phyloP scores from a whole-genome alignment of 92 coral and sea anemone genomes.

The Parazoanthus darwini region DNA sequence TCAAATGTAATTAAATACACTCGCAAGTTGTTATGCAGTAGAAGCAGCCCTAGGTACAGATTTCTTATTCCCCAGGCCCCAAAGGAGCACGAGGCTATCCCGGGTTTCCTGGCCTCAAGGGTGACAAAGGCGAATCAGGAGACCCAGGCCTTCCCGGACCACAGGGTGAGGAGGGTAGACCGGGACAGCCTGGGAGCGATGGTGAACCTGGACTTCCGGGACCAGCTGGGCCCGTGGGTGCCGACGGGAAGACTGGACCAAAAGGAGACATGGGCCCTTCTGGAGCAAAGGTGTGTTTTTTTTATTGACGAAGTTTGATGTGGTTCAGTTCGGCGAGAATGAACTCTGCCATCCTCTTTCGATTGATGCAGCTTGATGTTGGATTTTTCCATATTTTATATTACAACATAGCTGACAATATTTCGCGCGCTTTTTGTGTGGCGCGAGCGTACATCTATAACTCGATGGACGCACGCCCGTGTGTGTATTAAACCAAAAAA shows the following conservation, averaged over 20 bases:
- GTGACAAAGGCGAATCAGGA: slow-evolving; percentile 11
- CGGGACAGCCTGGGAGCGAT: slow-evolving; percentile 22
- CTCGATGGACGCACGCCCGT: too few species aligned
- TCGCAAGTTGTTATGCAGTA: not conserved
- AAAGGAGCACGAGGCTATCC: slow-evolving; percentile 30
- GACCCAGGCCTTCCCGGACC: not conserved
- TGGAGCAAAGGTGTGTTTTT: slow-evolving; percentile 23
- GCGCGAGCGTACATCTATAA: too few species aligned
- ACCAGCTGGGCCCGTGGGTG: slow-evolving; percentile 1
- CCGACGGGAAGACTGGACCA: slow-evolving; percentile 21
- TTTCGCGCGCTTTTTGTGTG: too few species aligned
- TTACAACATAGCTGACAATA: too few species aligned
- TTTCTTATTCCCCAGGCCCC: not conserved
- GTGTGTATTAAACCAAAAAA: too few species aligned
- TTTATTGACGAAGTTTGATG: too few species aligned
- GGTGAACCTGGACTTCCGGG: slow-evolving; percentile 26
- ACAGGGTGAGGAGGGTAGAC: slow-evolving; percentile 8
- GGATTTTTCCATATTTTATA: too few species aligned
- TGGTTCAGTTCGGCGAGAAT: not conserved
- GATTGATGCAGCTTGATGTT: too few species aligned
- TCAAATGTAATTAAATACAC: too few species aligned
- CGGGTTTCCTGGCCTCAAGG: slow-evolving; percentile 29
- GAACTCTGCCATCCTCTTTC: too few species aligned
- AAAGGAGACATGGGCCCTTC: slow-evolving; percentile 25
- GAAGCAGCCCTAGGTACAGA: not conserved